Conservation (phyloP, 2,113 vertebrate species). For the Sinocyclocheilus anophthalmus region DNA sequence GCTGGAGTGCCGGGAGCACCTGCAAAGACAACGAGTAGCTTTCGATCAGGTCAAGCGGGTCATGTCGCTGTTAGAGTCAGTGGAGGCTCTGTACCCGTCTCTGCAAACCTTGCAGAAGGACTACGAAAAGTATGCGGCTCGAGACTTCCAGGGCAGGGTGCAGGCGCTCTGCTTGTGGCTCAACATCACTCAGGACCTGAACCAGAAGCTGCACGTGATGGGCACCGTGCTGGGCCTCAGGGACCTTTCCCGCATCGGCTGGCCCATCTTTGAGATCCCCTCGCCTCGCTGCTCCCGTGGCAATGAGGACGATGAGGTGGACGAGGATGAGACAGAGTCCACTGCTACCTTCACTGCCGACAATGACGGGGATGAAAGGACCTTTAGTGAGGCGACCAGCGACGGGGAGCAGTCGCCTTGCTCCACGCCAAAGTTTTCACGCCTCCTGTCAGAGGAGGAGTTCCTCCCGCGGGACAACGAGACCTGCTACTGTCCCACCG, state of each 20-base stretch:
- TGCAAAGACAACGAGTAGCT: slow-evolving; percentile 88
- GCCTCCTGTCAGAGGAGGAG: slow-evolving; percentile 85
- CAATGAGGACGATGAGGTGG: slow-evolving; percentile 77
- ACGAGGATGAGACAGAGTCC: slow-evolving; percentile 75
- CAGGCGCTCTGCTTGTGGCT: slow-evolving; percentile 99
- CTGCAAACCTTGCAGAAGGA: slow-evolving; percentile 95
- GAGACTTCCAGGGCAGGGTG: slow-evolving; percentile 96
- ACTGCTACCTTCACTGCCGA: slow-evolving; percentile 83
- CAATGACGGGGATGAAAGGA: slow-evolving; percentile 80
- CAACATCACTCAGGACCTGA: slow-evolving; percentile 98
- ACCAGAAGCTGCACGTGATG: slow-evolving; percentile 98
- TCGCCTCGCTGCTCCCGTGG: slow-evolving; percentile 88
- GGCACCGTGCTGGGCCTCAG: slow-evolving; percentile 95
- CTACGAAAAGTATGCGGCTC: slow-evolving; percentile 94
- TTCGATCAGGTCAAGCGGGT: slow-evolving; percentile 96
- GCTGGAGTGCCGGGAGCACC: slow-evolving; percentile 84
- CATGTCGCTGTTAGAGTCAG: slow-evolving; percentile 94
- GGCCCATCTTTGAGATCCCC: slow-evolving; percentile 98
- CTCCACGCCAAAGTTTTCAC: slow-evolving; percentile 76
- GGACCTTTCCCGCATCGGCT: slow-evolving; percentile 92
- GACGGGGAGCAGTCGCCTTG: slow-evolving; percentile 69
- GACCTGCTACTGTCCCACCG: slow-evolving; percentile 84
- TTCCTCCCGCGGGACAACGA: slow-evolving; percentile 71
- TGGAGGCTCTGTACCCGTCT: slow-evolving; percentile 97
- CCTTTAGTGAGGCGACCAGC: slow-evolving; percentile 41